Conservation (phyloP, 2,888 invertebrate genomes). For the Caenorhabditis drosophilae region DNA sequence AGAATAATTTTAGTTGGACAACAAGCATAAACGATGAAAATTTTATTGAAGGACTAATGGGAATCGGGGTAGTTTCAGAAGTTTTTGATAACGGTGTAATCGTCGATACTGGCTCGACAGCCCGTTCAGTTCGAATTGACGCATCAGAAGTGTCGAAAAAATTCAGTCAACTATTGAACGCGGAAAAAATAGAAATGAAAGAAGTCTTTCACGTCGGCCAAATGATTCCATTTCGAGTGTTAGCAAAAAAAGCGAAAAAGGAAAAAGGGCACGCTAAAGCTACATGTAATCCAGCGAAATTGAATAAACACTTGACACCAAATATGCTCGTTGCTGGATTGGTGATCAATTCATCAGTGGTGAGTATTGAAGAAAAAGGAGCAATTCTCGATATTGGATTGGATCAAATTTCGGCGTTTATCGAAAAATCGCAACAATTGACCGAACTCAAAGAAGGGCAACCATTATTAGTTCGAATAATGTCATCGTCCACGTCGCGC, state of each 20-base stretch:
- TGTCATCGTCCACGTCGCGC: slow-evolving; percentile 33
- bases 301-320: slow-evolving; percentile 60
- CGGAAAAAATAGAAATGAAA: slow-evolving; percentile 43
- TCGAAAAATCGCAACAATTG: slow-evolving; percentile 49
- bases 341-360: slow-evolving; percentile 54
- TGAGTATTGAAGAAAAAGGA: slow-evolving; percentile 66
- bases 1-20: slow-evolving; percentile 20
- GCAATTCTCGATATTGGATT: slow-evolving; percentile 62
- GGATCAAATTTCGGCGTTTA: slow-evolving; percentile 55
- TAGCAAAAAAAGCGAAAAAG: slow-evolving; percentile 21
- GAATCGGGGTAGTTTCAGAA: slow-evolving; percentile 54
- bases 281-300: slow-evolving; percentile 45
- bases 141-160: slow-evolving; percentile 28
- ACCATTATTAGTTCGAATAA: slow-evolving; percentile 55
- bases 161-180: slow-evolving; percentile 33
- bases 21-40: slow-evolving; percentile 25
- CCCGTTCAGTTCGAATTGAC: slow-evolving; percentile 19
- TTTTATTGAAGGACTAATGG: slow-evolving; percentile 54
- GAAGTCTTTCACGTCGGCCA: slow-evolving; percentile 63
- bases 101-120: slow-evolving; percentile 19
- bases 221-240: slow-evolving; percentile 56
- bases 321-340: slow-evolving; percentile 49
- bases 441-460: slow-evolving; percentile 45
- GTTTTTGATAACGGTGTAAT: slow-evolving; percentile 9
- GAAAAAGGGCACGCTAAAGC: slow-evolving; percentile 26